A percentile compares a stretch with the other conserved stretches of the same genome.
phyloP scores from a whole-genome alignment of 2,797 vertebrate species.

The Cynopterus sphinx region DNA sequence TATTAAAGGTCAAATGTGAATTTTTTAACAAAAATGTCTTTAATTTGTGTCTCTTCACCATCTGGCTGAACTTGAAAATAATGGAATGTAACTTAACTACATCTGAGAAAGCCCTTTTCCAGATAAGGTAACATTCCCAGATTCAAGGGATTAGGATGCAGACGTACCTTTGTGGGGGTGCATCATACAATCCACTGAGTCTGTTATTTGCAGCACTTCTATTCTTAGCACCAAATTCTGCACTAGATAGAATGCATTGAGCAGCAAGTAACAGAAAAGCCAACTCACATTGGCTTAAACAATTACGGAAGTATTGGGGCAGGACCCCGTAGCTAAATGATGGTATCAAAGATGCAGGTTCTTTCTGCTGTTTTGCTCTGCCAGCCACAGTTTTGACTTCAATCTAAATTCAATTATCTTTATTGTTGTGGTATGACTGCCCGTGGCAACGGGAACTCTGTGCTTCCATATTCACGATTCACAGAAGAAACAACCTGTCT shows the following conservation, averaged over 20 bases:
- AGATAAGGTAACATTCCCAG: neutral
- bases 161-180: neutral
- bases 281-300: neutral
- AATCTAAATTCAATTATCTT: neutral
- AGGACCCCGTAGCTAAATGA: neutral
- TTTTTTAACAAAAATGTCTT: conserved; percentile 46
- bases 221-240: neutral
- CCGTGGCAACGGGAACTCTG: neutral
- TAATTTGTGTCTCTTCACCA: conserved; percentile 24
- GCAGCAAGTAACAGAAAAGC: neutral
- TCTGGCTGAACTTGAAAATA: conserved; percentile 17
- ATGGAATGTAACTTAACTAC: conserved; percentile 5
- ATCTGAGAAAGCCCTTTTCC: neutral
- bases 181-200: neutral
- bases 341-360: neutral
- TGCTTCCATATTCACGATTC: neutral
- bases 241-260: neutral
- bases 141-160: neutral
- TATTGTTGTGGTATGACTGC: neutral
- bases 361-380: neutral
- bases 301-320: neutral
- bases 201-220: neutral
- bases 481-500: neutral
- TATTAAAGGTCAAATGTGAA: conserved; percentile 47
- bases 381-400: neutral